Percentiles rank a stretch among this genome's conserved stretches.
These are phyloP conservation scores for Xestia c-nigrum DNA, from an alignment of 2,888 invertebrate species.

Conservation along the genomic window DNA sequence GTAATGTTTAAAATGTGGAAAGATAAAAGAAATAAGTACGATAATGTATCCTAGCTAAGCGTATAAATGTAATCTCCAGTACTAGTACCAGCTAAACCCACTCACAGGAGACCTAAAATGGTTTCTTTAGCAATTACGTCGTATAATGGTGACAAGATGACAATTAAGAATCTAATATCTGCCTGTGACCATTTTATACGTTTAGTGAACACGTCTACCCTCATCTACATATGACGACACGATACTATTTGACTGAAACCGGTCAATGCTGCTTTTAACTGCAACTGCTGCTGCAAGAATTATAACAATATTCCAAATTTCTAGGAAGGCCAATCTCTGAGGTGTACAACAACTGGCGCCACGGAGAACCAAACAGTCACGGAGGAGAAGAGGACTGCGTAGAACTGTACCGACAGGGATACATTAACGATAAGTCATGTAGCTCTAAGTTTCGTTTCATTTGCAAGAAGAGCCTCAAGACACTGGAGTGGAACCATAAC, in stretches of 20 bases:
- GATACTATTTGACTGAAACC: neutral
- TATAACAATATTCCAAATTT: neutral
- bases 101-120: too few species aligned
- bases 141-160: too few species aligned
- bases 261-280: neutral
- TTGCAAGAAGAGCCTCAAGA: slow-evolving; percentile 78
- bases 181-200: too few species aligned
- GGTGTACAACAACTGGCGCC: slow-evolving; percentile 7
- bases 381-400: slow-evolving; percentile 74
- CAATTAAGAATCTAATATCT: too few species aligned
- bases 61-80: too few species aligned
- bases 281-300: too few species aligned
- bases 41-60: neutral
- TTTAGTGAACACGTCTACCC: too few species aligned
- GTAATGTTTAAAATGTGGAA: neutral
- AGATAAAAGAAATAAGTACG: neutral
- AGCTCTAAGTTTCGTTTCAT: slow-evolving; percentile 73
- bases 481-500: slow-evolving; percentile 76
- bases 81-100: neutral
- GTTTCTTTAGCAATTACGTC: too few species aligned
- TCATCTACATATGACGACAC: too few species aligned
- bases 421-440: slow-evolving; percentile 78
- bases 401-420: slow-evolving; percentile 66
- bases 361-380: slow-evolving; percentile 2
- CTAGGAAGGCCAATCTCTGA: slow-evolving; percentile 9